A percentile compares a stretch with the other conserved stretches of the same genome.
These are phyloP conservation scores for Phalanger gymnotis DNA, from an alignment of 2,797 vertebrate species.

Conservation along the genomic window DNA sequence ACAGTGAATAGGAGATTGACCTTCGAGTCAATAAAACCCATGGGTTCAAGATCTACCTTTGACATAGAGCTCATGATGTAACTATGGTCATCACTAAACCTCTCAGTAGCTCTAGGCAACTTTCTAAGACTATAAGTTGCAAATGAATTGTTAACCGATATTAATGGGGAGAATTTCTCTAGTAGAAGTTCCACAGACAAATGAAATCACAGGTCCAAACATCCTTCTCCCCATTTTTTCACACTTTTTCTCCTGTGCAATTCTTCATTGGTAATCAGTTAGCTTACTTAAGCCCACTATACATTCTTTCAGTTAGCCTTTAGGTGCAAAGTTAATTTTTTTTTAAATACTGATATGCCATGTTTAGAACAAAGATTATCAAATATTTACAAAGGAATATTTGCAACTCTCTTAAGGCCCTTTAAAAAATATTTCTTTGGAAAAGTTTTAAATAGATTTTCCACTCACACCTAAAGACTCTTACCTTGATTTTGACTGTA, in stretches of 20 bases:
- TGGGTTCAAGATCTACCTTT: background rate
- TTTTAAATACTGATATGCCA: background rate
- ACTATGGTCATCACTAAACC: background rate
- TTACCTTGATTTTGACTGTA: background rate
- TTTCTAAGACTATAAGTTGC: background rate
- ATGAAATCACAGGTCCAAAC: background rate
- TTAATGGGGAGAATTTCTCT: background rate
- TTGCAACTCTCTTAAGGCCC: background rate
- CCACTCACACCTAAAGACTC: background rate
- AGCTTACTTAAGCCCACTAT: background rate
- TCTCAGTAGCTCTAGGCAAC: background rate
- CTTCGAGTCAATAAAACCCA: background rate
- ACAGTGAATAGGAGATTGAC: background rate
- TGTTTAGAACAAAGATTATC: background rate
- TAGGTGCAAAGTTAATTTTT: background rate
- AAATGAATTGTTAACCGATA: background rate
- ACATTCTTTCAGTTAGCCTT: background rate
- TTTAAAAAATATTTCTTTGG: background rate
- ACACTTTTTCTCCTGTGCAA: background rate
- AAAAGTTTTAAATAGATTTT: background rate
- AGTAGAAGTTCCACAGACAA: background rate
- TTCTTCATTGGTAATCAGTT: background rate
- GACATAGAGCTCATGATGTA: background rate
- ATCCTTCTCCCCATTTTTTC: background rate
- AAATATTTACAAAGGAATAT: background rate